Base-by-base conservation (phyloP, 2,888 invertebrate species). In the Caenorhabditis becei region DNA sequence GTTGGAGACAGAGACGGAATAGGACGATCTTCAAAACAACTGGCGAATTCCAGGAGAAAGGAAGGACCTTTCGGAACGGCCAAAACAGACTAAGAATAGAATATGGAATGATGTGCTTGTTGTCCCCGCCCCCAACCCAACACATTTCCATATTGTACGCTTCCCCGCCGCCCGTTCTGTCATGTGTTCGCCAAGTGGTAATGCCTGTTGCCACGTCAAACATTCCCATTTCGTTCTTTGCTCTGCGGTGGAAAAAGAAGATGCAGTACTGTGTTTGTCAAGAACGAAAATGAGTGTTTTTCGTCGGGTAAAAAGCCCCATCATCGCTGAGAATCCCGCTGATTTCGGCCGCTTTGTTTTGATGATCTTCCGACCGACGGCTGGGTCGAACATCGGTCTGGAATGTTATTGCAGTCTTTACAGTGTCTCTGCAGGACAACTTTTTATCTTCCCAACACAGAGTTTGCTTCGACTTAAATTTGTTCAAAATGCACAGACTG, bases 401-500 rank as follows among this genome's bases (percentile, higher is more conserved):
- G 35, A 35, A 47, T 8, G 49, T 47, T 18, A 35, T 59, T 11
- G 20, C n/a, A n/a, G n/a, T n/a, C n/a, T n/a, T n/a, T n/a, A n/a
- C n/a, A 14, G n/a, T 56, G 37, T 23, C 10, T 41, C 41, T 18
- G 56, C 44, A 23, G 11, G 16, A 2, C 44, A 1, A 7, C 47
- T 16, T 16, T 59, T 16, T 56, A 11, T 35, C 16, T 54, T 54
- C 44, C 3, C 18, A 32, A 32, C 32, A 49, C 71, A 14, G 58
- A 49, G 49, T 58, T 59, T 49, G 54, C 51, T 44, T 5, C 32
- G 56, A 24, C 58, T 63, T 26, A 26, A 65, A 44, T 62, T 51
- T 65, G 54, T 59, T 63, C 23, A 59, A 74, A 74, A 59, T 59
- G 65, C 59, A 49, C 65, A 66, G 56, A 59, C 74, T 56, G 72